Evolutionary conservation across 30 jellyfish, hydroid and myxozoan species (phyloP).

Genomic region (Nemopilema nomurai): DNA sequence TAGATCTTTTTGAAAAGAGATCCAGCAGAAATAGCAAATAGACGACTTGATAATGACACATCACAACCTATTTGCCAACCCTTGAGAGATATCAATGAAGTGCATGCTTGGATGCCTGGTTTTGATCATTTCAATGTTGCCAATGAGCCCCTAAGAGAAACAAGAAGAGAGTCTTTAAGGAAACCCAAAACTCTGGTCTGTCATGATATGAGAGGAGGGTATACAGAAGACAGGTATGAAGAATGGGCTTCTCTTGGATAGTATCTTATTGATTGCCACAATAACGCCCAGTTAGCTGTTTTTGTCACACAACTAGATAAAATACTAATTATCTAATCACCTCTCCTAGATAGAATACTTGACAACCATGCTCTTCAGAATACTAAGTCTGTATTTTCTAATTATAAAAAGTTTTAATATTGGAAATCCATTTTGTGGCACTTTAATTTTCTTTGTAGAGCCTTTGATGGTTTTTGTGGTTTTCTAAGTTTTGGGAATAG

Average conservation of each 20-base stretch:
- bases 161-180: constrained; percentile 8
- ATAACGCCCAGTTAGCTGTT: no score
- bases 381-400: no score
- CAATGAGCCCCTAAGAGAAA: constrained; percentile 21
- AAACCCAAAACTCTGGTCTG: constrained; percentile 87
- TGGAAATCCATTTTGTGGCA: no score
- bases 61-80: constrained; percentile 77
- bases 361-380: no score
- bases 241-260: neutral
- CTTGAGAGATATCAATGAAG: constrained; percentile 39
- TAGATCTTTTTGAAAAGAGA: neutral
- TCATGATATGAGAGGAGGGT: constrained; percentile 97
- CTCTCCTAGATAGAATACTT: no score
- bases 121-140: constrained; percentile 75
- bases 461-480: neutral
- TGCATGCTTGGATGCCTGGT: constrained; percentile 76
- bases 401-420: no score
- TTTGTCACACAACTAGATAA: no score
- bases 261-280: no score
- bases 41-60: constrained; percentile 26
- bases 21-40: neutral
- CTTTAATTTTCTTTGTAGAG: neutral
- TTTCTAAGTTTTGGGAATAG: no score
- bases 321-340: no score
- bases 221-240: constrained; percentile 84